Evolutionary conservation across 2,797 vertebrate genomes (phyloP).

Genomic region (Helostoma temminkii): DNA sequence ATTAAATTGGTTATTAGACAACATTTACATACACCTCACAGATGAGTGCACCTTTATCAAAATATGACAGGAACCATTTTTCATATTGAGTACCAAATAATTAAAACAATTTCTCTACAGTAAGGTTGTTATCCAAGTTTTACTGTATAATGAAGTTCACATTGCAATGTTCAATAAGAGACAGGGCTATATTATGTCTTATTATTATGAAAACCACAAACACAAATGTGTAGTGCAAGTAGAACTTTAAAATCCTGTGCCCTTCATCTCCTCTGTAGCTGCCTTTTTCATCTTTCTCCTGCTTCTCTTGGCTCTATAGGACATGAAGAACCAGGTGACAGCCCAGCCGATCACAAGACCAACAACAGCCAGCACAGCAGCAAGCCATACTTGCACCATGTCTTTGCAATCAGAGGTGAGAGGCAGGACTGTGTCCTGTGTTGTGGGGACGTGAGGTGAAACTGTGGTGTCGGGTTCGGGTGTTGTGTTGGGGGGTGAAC

Average conservation of each 20-base stretch:
- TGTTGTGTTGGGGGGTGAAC: constrained; percentile 29
- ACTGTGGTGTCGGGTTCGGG: constrained; percentile 2
- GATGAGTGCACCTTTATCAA: background rate
- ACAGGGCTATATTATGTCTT: too few relatives aligned
- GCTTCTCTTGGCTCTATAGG: constrained; percentile 62
- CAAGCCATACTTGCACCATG: constrained; percentile 81
- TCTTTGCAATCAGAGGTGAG: constrained; percentile 21
- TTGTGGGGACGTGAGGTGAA: background rate
- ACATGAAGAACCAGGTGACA: constrained; percentile 72
- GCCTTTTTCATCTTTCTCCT: background rate
- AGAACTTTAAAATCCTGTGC: constrained; percentile 66
- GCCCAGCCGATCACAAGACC: constrained; percentile 82
- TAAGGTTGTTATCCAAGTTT: background rate
- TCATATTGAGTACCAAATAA: too few relatives aligned
- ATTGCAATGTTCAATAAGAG: too few relatives aligned
- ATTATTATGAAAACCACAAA: background rate
- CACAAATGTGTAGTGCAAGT: background rate
- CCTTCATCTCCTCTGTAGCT: constrained; percentile 41
- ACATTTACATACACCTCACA: constrained; percentile 18
- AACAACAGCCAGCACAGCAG: constrained; percentile 77
- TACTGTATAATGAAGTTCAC: background rate
- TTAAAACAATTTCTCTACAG: background rate
- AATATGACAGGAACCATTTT: too few relatives aligned
- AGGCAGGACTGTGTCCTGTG: constrained; percentile 15
- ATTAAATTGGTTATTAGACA: constrained; percentile 31